A percentile compares a stretch with the other conserved stretches of the same genome.
phyloP scores from a whole-genome alignment of 1,140 invertebrate genomes.

The Zaprionus vittiger region DNA sequence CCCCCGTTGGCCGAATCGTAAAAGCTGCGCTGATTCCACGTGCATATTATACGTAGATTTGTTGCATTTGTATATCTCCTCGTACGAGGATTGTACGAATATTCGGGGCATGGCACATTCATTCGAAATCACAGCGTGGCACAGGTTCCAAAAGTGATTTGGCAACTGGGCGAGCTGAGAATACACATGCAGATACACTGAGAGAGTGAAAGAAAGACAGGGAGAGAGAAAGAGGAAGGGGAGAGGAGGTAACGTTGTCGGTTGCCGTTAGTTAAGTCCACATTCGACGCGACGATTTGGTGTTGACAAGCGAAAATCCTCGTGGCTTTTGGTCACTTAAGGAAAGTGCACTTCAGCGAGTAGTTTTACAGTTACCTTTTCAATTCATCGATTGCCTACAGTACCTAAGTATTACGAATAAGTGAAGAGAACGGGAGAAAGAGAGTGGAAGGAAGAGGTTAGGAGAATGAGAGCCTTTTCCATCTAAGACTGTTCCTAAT shows the following conservation, averaged over 20 bases:
- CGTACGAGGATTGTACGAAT: constrained; percentile 2
- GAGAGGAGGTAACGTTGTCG: neutral
- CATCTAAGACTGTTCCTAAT: no score
- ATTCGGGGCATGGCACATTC: constrained; percentile 24
- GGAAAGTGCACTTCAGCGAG: constrained; percentile 43
- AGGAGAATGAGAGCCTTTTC: no score
- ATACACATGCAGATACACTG: neutral
- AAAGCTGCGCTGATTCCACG: constrained; percentile 69
- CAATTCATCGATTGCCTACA: neutral
- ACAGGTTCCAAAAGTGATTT: constrained; percentile 71
- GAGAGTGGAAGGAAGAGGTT: neutral
- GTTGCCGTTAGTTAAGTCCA: constrained; percentile 13
- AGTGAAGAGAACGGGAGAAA: neutral
- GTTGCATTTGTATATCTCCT: constrained; percentile 63
- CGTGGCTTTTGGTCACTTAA: constrained; percentile 51
- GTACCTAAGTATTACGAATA: neutral
- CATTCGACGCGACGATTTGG: constrained; percentile 42
- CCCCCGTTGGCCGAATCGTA: constrained; percentile 69
- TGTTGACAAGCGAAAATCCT: constrained; percentile 67
- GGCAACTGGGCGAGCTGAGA: constrained; percentile 41
- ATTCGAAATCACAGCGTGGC: constrained; percentile 58
- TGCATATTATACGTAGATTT: constrained; percentile 78
- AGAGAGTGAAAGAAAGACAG: neutral
- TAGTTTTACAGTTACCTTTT: constrained; percentile 11
- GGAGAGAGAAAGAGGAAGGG: neutral